phyloP scores from a whole-genome alignment of 2,797 vertebrate species.

The Bradypodion ventrale region DNA sequence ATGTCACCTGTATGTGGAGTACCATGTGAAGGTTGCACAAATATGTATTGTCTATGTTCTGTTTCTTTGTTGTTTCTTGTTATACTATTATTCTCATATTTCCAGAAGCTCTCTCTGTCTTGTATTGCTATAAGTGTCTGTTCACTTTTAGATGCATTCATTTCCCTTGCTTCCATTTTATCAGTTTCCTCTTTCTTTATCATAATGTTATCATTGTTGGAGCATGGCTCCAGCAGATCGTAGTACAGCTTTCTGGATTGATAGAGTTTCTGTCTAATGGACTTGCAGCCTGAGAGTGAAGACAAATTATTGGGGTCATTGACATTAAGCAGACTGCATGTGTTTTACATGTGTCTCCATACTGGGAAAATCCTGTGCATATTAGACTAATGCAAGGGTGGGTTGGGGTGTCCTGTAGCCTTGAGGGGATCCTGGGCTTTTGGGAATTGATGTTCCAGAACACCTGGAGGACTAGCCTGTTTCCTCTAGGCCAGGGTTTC shows the following conservation, averaged over 20 bases:
- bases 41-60: not conserved
- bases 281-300: not conserved
- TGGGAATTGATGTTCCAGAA: too few relatives aligned
- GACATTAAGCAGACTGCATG: not conserved
- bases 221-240: not conserved
- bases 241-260: not conserved
- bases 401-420: too few relatives aligned
- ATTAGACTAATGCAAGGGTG: too few relatives aligned
- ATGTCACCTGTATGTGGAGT: not conserved
- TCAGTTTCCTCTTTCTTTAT: not conserved
- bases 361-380: not conserved
- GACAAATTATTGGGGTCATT: not conserved
- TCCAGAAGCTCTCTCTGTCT: not conserved
- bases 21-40: not conserved
- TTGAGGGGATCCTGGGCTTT: too few relatives aligned
- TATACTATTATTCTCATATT: not conserved
- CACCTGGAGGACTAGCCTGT: too few relatives aligned
- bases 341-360: not conserved
- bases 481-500: too few relatives aligned
- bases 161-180: not conserved
- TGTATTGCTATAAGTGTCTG: not conserved
- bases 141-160: not conserved
- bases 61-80: not conserved
- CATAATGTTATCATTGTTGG: slow-evolving; percentile 6
- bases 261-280: not conserved